Evolutionary conservation across 1,140 invertebrate species (phyloP), one percentile per base, ranked within the genome.

Genomic region (Zophobas morio): DNA sequence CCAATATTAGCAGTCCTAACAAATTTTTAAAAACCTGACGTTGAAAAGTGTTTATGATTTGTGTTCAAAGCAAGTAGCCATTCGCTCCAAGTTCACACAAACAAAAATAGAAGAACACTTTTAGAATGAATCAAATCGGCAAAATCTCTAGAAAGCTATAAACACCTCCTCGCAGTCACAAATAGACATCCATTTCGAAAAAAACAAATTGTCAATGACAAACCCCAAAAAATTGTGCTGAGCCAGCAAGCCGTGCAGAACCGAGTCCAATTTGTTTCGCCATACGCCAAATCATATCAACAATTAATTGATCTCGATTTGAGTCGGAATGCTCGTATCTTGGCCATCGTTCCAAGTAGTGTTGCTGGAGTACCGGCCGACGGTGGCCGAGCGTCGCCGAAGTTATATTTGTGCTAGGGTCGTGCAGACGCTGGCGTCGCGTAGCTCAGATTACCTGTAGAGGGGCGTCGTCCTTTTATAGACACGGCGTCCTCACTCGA

Each of bases 401-500:
- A 72, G 75, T 77, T 80, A 76, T 79, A 77, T 81, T 77, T 79
- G 49, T 80, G 49, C 71, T 60, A 32, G 20, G 47, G 40, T 57
- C 73, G 54, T 54, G 40, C 47, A 49, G 66, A 76, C 47, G 51
- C 56, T 63, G 54, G 47, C 51, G 63, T 73, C 60, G 54, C 76
- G 60, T 76, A 79, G 74, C 81, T 83, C 82, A 80, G 75, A 78
- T 83, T 83, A 83, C 82, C 80, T 81, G 81, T 77, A 81, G 78
- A 72, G 81, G 81, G 81, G 82, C 66, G 74, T 81, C 79, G 79
- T 81, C 82, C 82, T 83, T 83, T 83, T 83, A 83, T 83, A 83
- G 82, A 80, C 81, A 78, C 75, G 74, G 71, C 82, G 80, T 77
- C 57, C 49, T 33, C 46, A n/a, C 51, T 57, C 36, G 49, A 74